Evolutionary conservation across 2,888 invertebrate species (phyloP).

Genomic region (Drosophila stalkeri): DNA sequence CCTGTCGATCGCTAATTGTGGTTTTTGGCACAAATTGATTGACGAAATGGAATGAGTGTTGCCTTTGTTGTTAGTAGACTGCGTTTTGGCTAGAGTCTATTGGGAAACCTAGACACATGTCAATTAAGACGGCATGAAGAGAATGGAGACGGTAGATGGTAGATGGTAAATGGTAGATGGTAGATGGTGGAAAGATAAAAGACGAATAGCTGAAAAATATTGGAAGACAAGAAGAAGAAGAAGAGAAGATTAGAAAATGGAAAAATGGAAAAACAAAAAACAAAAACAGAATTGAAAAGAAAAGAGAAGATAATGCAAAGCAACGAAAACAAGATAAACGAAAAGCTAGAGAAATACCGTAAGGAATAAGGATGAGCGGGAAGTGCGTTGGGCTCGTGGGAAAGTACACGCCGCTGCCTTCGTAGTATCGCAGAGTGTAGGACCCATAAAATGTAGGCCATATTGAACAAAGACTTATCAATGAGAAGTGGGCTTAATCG

Average conservation of each 20-base stretch:
- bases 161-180: not conserved
- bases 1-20: not conserved
- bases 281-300: not conserved
- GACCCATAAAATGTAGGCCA: conserved; percentile 8
- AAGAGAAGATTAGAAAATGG: not conserved
- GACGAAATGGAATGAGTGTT: conserved; percentile 2
- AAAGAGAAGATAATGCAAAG: not conserved
- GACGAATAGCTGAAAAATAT: not conserved
- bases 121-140: conserved; percentile 3
- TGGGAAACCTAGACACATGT: not conserved
- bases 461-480: conserved; percentile 16
- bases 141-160: not conserved
- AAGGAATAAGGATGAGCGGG: too few species aligned
- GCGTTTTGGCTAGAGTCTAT: not conserved
- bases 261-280: not conserved
- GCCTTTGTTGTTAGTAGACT: not conserved
- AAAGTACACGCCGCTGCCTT: not conserved
- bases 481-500: conserved; percentile 52
- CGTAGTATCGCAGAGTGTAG: not conserved
- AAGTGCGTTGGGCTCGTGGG: not conserved
- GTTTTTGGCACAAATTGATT: not conserved
- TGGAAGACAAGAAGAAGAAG: not conserved
- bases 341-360: not conserved
- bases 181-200: not conserved
- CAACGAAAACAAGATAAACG: not conserved